A percentile compares a stretch with the other conserved stretches of the same genome.
Conservation (phyloP, 2,113 vertebrate genomes). For the Cettia cetti region DNA sequence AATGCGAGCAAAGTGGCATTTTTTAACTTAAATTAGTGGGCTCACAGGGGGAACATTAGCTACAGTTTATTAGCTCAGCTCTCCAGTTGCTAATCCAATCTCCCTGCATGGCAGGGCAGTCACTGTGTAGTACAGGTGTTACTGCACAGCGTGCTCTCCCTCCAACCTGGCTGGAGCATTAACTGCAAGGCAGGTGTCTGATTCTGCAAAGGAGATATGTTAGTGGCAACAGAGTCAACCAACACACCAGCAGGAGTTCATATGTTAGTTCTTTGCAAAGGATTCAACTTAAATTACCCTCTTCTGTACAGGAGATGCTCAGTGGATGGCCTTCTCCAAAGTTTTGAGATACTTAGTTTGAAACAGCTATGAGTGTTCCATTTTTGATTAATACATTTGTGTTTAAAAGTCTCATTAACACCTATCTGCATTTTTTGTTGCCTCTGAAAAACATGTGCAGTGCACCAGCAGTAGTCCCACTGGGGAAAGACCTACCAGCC, state of each 20-base stretch:
- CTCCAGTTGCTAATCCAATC: not conserved
- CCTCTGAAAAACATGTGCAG: not conserved
- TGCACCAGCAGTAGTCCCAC: not conserved
- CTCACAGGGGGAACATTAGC: not conserved
- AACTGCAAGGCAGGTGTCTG: not conserved
- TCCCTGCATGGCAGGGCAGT: not conserved
- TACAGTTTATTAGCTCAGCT: not conserved
- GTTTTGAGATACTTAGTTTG: not conserved
- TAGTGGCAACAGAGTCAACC: not conserved
- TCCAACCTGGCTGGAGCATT: not conserved
- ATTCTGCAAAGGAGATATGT: not conserved
- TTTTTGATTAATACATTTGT: not conserved
- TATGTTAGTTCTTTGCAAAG: not conserved
- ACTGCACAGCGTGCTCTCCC: not conserved
- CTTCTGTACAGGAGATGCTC: not conserved
- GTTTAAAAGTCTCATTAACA: not conserved
- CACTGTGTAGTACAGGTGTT: not conserved
- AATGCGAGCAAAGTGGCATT: not conserved
- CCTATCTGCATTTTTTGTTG: not conserved
- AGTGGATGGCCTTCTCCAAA: not conserved
- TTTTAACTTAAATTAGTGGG: conserved; percentile 8
- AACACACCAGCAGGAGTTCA: not conserved
- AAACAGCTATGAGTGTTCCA: not conserved
- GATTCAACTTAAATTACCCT: not conserved
- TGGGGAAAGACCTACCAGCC: not conserved